Conservation (phyloP, 2,797 vertebrate genomes). For the Oreochromis mossambicus region DNA sequence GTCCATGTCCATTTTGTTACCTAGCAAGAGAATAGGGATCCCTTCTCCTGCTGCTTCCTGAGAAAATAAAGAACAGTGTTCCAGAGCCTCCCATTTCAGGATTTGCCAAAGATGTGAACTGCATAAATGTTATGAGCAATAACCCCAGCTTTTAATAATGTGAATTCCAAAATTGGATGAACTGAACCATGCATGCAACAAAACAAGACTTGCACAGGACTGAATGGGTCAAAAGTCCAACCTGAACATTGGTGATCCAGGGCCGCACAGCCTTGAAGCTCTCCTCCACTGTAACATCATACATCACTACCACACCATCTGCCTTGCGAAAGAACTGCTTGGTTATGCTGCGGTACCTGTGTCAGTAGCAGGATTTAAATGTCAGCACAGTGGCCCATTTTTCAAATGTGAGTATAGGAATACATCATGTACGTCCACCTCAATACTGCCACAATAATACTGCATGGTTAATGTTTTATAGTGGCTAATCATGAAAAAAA, state of each 20-base stretch:
- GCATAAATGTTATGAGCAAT: background rate
- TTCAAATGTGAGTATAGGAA: background rate
- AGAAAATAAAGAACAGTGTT: background rate
- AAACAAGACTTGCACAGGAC: background rate
- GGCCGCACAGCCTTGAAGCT: conserved; percentile 83
- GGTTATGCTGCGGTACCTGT: conserved; percentile 87
- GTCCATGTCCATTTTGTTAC: conserved; percentile 89
- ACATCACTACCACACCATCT: conserved; percentile 87
- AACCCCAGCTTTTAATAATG: background rate
- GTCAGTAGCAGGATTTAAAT: background rate
- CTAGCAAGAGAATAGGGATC: conserved; percentile 85
- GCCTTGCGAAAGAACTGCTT: conserved; percentile 93
- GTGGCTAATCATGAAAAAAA: background rate
- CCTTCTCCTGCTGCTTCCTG: conserved; percentile 84
- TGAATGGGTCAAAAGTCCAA: conserved; percentile 14
- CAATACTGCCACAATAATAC: background rate
- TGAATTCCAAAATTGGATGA: background rate
- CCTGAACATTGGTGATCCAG: conserved; percentile 88
- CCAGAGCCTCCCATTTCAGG: background rate
- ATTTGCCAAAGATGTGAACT: background rate
- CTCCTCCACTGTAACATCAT: conserved; percentile 83
- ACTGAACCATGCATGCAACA: background rate
- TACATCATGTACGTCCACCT: rapidly evolving
- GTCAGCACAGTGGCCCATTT: background rate
- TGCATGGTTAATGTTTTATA: background rate